phyloP scores from a whole-genome alignment of 37 sponge, comb jelly and placozoan genomes.

The Spongilla lacustris region DNA sequence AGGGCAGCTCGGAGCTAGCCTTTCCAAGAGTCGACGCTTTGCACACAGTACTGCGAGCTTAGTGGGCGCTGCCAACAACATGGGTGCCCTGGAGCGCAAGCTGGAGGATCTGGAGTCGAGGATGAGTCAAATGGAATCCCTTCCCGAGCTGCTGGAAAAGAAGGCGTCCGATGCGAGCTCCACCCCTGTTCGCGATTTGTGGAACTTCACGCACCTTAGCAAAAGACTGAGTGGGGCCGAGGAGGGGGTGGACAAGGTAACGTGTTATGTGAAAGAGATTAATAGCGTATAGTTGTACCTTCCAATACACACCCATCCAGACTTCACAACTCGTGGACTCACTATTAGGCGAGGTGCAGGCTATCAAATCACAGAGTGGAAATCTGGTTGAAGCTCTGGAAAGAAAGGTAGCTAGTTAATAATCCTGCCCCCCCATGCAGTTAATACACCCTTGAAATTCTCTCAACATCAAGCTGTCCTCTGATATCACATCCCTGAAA shows the following conservation, averaged over 20 bases:
- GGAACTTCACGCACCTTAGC: conserved; percentile 82
- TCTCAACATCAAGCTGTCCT: neutral
- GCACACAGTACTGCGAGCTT: conserved; percentile 34
- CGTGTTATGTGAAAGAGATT: neutral
- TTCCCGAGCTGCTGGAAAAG: conserved; percentile 74
- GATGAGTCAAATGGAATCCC: conserved; percentile 61
- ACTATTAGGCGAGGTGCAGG: conserved; percentile 64
- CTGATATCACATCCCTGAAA: conserved; percentile 7
- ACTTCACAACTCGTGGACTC: conserved; percentile 69
- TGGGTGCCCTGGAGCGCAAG: conserved; percentile 72
- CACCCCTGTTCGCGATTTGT: conserved; percentile 85
- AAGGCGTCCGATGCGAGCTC: conserved; percentile 50
- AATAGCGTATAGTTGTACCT: neutral
- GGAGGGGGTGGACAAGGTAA: conserved; percentile 75
- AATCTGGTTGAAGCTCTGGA: conserved; percentile 24
- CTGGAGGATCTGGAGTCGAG: conserved; percentile 65
- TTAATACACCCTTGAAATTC: too few species aligned
- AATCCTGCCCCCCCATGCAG: too few species aligned
- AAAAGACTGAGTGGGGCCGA: conserved; percentile 84
- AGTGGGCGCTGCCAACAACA: conserved; percentile 65
- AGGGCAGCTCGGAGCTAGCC: neutral
- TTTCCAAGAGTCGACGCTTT: conserved; percentile 7
- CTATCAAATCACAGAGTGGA: conserved; percentile 24
- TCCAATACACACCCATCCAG: conserved; percentile 7
- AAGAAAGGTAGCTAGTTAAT: neutral